Evolutionary conservation across 2,797 vertebrate species (phyloP), one percentile per base, ranked within the genome.

Genomic region (Lateolabrax maculatus): DNA sequence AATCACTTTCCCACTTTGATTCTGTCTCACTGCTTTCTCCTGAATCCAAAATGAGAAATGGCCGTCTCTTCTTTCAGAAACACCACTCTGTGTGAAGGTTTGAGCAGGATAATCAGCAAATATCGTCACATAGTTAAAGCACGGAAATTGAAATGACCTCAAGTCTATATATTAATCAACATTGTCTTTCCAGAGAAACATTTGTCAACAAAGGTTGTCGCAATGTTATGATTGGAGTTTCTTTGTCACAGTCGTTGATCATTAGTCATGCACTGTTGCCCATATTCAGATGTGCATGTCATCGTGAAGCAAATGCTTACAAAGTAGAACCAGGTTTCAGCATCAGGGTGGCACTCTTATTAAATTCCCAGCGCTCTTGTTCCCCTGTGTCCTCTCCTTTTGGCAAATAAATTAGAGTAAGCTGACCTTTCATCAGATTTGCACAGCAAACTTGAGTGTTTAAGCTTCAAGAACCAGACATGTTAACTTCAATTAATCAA

Each of bases 341-440:
- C 81, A 75, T 79, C 69, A 63, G 75, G 82, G 69, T 85, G 81
- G 60, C 61, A 63, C 71, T 55, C 53, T 89, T 79, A 91, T 89
- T 90, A 78, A 84, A 90, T 84, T 72, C 73, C 71, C 70, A 56
- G 69, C 53, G 51, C n/a, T 46, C 74, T 65, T 78, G 69, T 86
- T 82, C 85, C 85, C 83, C 19, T 39, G 64, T 73, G 71, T 90
- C 79, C 61, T 89, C 81, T 88, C 78, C 79, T 89, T 89, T 89
- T 80, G 84, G 77, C 74, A 84, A 91, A 94, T 87, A 87, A 86
- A 93, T 90, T 86, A 72, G 58, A 92, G 83, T 39, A 74, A 75
- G 71, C 70, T 90, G 90, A 93, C 92, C 92, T 94, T 93, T 93
- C 4, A 43, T 89, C 67, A 72, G 67, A 88, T 88, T 81, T 74